Conservation (phyloP, 2,113 vertebrate species). For the Gasterosteus nipponicus region DNA sequence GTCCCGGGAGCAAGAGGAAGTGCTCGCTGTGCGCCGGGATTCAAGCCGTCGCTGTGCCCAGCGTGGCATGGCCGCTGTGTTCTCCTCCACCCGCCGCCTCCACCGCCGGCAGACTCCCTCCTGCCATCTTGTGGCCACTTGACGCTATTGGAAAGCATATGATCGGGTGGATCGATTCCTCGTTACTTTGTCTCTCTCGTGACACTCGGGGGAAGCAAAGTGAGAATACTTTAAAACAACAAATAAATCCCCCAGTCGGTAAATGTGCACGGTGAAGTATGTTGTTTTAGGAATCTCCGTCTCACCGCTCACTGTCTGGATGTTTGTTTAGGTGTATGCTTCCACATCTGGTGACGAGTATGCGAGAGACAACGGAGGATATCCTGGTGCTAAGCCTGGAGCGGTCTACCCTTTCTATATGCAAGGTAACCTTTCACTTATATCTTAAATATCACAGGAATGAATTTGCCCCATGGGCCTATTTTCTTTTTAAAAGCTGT, state of each 20-base stretch:
- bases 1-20: slow-evolving; percentile 81
- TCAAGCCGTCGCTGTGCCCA: slow-evolving; percentile 79
- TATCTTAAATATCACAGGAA: not conserved
- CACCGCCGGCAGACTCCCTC: slow-evolving; percentile 70
- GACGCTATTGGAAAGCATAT: slow-evolving; percentile 15
- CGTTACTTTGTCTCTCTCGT: not conserved
- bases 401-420: slow-evolving; percentile 95
- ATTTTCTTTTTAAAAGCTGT: not conserved
- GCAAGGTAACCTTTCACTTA: slow-evolving; percentile 84
- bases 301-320: not conserved
- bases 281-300: not conserved
- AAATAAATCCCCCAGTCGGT: not conserved
- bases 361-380: slow-evolving; percentile 87
- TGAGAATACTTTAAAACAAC: not conserved
- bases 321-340: slow-evolving; percentile 89
- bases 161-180: not conserved
- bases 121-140: slow-evolving; percentile 76
- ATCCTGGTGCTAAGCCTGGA: slow-evolving; percentile 87
- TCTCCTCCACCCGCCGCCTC: slow-evolving; percentile 64
- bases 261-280: not conserved
- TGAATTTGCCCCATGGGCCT: not conserved
- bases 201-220: not conserved
- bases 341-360: slow-evolving; percentile 95
- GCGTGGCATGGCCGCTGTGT: slow-evolving; percentile 80
- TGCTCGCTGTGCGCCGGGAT: slow-evolving; percentile 81